Base-by-base conservation (phyloP, 2,113 vertebrate species). In the Gorsachius goisagi region DNA sequence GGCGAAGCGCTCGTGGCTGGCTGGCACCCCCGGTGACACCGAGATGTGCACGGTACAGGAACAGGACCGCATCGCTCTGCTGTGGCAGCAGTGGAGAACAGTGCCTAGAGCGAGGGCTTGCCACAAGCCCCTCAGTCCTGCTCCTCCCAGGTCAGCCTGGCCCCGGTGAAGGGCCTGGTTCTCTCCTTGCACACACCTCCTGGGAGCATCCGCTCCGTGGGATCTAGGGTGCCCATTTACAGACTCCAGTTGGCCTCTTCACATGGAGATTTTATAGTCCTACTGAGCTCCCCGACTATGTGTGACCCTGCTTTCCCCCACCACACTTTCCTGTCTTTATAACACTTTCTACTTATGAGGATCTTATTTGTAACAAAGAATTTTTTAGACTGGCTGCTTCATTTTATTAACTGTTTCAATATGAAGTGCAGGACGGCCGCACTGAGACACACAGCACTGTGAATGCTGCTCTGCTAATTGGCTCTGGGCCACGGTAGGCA, bases 391-490 rank as follows among this genome's bases (percentile, higher is more conserved):
- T 37, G 97, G 97, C 96, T 96, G 97, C 97, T 97, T 96, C 93
- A 15, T 97, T 98, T 98, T 97, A 26, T 97, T 97, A 97, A 72
- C 93, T 64, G 88, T 96, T 96, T 94, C 85, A 73, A 85, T 93
- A 60, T 28, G 68, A 86, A 96, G 97, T 21, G 97, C 97, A 97
- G 97, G 95, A 96, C 64, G 90, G 95, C 96, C 94, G 89, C 96
- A 69, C 91, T 80, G 96, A 91, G 93, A 97, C 94, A 91, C 95
- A 68, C 96, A 98, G 98, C 98, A 98, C 98, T 98, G 98, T 98
- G 98, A 98, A 89, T 30, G 59, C 92, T 84, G 89, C 96, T 94
- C 96, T 94, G 94, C 95, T 95, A 7, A 2, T 30, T 78, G 96
- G 96, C 85, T 90, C 97, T 81, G 95, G 90, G 95, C 97, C 94